Evolutionary conservation across 1,140 invertebrate species (phyloP).

Genomic region (Aleiodes sp.): DNA sequence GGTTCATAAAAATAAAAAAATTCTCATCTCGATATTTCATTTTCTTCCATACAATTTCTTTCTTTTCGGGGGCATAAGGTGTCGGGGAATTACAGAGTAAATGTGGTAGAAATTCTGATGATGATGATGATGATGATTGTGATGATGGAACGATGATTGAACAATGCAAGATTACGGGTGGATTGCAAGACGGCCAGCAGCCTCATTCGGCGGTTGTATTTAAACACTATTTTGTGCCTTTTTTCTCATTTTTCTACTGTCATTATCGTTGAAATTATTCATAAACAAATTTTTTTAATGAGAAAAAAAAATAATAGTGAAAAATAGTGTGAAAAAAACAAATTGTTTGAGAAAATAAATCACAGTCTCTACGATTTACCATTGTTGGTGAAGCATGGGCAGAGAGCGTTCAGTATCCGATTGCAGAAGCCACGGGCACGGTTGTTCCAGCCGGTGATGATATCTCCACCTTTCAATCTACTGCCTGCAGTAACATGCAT

Average conservation of each 20-base stretch:
- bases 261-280: too few relatives aligned
- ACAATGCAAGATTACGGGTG: constrained; percentile 3
- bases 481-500: constrained; percentile 42
- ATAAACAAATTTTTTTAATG: too few relatives aligned
- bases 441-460: constrained; percentile 61
- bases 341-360: not conserved
- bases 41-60: too few relatives aligned
- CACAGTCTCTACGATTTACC: constrained; percentile 61
- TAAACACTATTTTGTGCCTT: not conserved
- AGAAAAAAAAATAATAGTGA: not conserved
- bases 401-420: constrained; percentile 62
- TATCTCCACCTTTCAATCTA: constrained; percentile 58
- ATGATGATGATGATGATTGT: not conserved
- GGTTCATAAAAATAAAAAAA: too few relatives aligned
- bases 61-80: too few relatives aligned
- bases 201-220: constrained; percentile 19
- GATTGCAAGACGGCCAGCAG: constrained; percentile 14
- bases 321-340: not conserved
- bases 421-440: constrained; percentile 65
- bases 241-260: too few relatives aligned
- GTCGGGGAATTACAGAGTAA: not conserved
- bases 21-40: too few relatives aligned
- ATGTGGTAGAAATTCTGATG: not conserved
- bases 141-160: not conserved
- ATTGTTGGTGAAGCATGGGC: constrained; percentile 64